Conservation (phyloP, 2,888 invertebrate genomes). For the Meloe dianella region DNA sequence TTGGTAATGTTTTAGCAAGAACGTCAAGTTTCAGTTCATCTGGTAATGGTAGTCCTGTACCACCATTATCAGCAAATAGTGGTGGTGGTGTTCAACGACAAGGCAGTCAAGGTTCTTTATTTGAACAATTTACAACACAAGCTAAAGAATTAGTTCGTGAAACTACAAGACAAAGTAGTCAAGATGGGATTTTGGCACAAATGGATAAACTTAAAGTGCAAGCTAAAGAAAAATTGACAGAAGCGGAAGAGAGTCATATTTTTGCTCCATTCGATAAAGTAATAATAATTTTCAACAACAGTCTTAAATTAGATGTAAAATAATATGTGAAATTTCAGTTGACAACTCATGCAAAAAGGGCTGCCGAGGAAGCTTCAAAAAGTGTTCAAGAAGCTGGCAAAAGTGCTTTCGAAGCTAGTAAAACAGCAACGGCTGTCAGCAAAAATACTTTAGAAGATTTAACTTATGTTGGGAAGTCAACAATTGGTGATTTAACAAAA, state of each 20-base stretch:
- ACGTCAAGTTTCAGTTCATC: constrained; percentile 68
- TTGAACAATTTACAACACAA: constrained; percentile 87
- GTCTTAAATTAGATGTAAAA: constrained; percentile 2
- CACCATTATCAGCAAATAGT: constrained; percentile 50
- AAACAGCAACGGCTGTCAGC: constrained; percentile 86
- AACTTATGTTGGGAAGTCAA: constrained; percentile 88
- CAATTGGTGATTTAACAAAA: constrained; percentile 87
- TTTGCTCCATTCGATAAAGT: constrained; percentile 86
- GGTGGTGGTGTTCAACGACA: constrained; percentile 66
- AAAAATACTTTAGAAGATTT: constrained; percentile 88
- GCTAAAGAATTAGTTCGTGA: constrained; percentile 89
- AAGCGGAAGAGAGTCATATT: constrained; percentile 76
- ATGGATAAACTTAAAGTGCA: constrained; percentile 81
- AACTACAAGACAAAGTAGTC: constrained; percentile 86
- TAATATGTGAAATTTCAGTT: constrained; percentile 62
- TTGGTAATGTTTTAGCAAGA: constrained; percentile 67
- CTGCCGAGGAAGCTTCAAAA: constrained; percentile 81
- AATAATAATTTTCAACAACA: constrained; percentile 43
- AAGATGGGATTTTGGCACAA: constrained; percentile 85
- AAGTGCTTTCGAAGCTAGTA: constrained; percentile 83
- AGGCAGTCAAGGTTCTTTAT: constrained; percentile 81
- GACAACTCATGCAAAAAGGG: constrained; percentile 87
- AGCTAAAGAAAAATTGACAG: constrained; percentile 65
- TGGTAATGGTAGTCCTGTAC: constrained; percentile 52
- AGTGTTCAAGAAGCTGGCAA: constrained; percentile 86